Conservation (phyloP, 2,888 invertebrate genomes). For the Leucophenga maculata region DNA sequence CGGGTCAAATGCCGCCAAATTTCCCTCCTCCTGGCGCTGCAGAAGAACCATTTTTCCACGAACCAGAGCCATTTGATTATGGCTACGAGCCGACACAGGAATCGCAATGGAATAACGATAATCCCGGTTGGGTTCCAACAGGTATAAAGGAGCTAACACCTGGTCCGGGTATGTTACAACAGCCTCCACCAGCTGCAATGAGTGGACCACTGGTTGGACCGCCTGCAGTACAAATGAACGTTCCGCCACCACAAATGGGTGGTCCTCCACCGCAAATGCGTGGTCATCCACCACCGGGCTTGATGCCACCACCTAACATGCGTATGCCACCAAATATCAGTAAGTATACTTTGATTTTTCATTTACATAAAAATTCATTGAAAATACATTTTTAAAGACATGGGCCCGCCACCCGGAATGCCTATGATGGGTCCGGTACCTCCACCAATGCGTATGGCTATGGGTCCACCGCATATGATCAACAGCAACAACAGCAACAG, state of each 20-base stretch:
- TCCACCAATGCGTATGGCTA: constrained; percentile 59
- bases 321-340: constrained; percentile 56
- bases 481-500: constrained; percentile 38
- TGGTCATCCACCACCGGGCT: constrained; percentile 49
- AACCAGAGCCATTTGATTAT: constrained; percentile 72
- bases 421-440: constrained; percentile 50
- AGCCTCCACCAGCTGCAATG: constrained; percentile 63
- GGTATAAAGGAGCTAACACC: constrained; percentile 82
- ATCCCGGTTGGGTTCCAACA: constrained; percentile 77
- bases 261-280: constrained; percentile 49
- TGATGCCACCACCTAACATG: constrained; percentile 61
- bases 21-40: constrained; percentile 68
- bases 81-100: constrained; percentile 84
- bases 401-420: constrained; percentile 65
- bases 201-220: constrained; percentile 67
- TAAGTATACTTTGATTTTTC: constrained; percentile 36
- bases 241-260: constrained; percentile 60
- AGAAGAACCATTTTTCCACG: constrained; percentile 72
- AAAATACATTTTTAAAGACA: constrained; percentile 41
- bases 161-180: constrained; percentile 72
- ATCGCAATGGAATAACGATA: constrained; percentile 79
- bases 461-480: constrained; percentile 60
- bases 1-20: constrained; percentile 73
- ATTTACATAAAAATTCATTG: background rate
- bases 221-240: constrained; percentile 58